Base-by-base conservation (phyloP, 2,113 vertebrate genomes). In the Microtus pennsylvanicus region DNA sequence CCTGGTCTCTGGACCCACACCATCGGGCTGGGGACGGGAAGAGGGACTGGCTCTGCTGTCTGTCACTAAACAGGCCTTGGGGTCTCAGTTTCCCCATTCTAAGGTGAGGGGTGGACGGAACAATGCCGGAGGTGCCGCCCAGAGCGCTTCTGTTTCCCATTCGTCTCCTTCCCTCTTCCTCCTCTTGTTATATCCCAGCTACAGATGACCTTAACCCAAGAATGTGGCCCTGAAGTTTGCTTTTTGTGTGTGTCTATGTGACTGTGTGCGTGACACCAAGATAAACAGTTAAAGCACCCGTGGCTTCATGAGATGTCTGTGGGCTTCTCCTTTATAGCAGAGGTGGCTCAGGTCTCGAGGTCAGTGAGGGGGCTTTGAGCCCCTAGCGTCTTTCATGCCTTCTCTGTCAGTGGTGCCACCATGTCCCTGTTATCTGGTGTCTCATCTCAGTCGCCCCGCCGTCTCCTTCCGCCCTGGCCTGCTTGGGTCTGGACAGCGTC, bases 81-180 rank as follows among this genome's bases (percentile, higher is more conserved):
- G 26, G 33, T 19, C 61, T 89, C 1, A 0, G 26, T 89, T 74
- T 89, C 35, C 78, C 61, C 9, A 21, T 74, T 30, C 52, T 52
- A 50, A 55, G 70, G 69, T 8, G 26, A 21, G 1, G 45, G 5
- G 6, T 24, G 7, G 47, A 81, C 16, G 3, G 70, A 33, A 45
- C 0, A 55, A 47, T 22, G 19, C 10, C 33, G 3, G 0, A 33
- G 11, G 2, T 4, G 2, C 10, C n/a, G 14, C 30, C 19, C 24
- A 0, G 4, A 7, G 45, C 7, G 26, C 21, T 42, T 16, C 14
- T 22, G 0, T 0, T 13, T 2, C 45, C 45, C 7, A 8, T 24
- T 35, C 14, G 47, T 24, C 38, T 0, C 30, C 47, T 80, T 21
- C 19, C 45, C 17, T 13, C 38, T 45, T 50, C 13, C 61, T 38